Evolutionary conservation across 2,888 invertebrate species (phyloP).

Genomic region (Drosophila limbata): DNA sequence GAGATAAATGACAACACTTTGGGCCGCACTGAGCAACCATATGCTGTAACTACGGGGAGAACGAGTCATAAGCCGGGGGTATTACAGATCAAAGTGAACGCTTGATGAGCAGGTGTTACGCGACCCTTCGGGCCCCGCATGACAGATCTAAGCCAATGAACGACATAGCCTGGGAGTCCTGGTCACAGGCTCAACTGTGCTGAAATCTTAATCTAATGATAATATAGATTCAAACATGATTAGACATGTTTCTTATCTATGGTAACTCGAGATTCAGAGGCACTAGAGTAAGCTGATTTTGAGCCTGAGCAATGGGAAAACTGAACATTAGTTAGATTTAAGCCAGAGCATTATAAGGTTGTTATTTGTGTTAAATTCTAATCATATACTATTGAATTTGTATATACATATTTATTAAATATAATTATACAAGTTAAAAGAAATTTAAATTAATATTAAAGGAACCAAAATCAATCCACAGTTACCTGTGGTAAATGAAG

Average conservation of each 20-base stretch:
- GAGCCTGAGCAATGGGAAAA: not conserved
- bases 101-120: slow-evolving; percentile 58
- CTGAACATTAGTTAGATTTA: not conserved
- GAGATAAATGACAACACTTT: slow-evolving; percentile 78
- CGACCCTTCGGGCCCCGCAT: slow-evolving; percentile 24
- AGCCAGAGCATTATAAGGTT: not conserved
- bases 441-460: no score
- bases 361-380: no score
- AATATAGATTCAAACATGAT: not conserved
- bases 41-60: slow-evolving; percentile 39
- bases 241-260: not conserved
- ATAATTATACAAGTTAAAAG: no score
- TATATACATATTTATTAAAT: no score
- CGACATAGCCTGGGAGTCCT: slow-evolving; percentile 31
- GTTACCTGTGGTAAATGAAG: no score
- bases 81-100: slow-evolving; percentile 71
- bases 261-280: not conserved
- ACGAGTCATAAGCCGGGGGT: slow-evolving; percentile 50
- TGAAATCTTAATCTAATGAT: slow-evolving; percentile 10
- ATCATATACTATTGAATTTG: no score
- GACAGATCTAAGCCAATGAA: slow-evolving; percentile 68
- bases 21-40: slow-evolving; percentile 51
- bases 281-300: not conserved
- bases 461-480: no score
- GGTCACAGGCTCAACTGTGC: not conserved